Conservation (phyloP, 2,888 invertebrate genomes). For the Lordiphosa andalusiaca region DNA sequence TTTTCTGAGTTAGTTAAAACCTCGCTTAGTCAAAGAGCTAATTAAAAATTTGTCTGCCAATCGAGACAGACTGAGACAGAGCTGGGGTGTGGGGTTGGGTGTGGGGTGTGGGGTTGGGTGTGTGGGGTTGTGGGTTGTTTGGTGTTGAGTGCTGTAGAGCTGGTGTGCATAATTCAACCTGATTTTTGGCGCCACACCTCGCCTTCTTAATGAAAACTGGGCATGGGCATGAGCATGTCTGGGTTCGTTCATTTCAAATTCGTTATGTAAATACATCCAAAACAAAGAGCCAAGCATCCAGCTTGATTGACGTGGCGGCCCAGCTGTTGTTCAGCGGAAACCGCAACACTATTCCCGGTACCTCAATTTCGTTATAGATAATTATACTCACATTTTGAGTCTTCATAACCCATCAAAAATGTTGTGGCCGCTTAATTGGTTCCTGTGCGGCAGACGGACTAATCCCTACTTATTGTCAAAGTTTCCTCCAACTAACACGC, state of each 20-base stretch:
- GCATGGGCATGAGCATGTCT: constrained; percentile 61
- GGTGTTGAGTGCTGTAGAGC: constrained; percentile 3
- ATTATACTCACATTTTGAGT: constrained; percentile 41
- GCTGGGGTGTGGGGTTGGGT: not conserved
- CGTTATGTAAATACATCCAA: constrained; percentile 62
- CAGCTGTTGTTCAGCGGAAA: constrained; percentile 42
- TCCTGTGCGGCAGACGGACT: constrained; percentile 33
- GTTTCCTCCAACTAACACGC: constrained; percentile 32
- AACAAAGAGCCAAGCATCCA: constrained; percentile 35
- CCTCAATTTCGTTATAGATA: constrained; percentile 56
- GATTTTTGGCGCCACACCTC: not conserved
- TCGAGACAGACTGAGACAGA: constrained; percentile 11
- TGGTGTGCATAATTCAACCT: constrained; percentile 29
- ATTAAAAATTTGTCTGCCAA: constrained; percentile 42
- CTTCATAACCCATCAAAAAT: constrained; percentile 51
- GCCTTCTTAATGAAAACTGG: constrained; percentile 53
- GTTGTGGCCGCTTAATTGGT: constrained; percentile 45
- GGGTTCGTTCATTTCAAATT: constrained; percentile 48
- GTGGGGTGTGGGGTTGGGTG: constrained; percentile 3
- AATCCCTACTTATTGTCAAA: constrained; percentile 59
- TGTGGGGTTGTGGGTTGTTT: not conserved
- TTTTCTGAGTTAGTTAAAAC: constrained; percentile 40
- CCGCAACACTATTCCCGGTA: constrained; percentile 41
- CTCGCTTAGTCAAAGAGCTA: constrained; percentile 39
- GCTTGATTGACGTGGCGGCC: constrained; percentile 5